These are phyloP conservation scores for Pseudochromis fuscus DNA, from an alignment of 2,797 vertebrate genomes.

Conservation along the genomic window DNA sequence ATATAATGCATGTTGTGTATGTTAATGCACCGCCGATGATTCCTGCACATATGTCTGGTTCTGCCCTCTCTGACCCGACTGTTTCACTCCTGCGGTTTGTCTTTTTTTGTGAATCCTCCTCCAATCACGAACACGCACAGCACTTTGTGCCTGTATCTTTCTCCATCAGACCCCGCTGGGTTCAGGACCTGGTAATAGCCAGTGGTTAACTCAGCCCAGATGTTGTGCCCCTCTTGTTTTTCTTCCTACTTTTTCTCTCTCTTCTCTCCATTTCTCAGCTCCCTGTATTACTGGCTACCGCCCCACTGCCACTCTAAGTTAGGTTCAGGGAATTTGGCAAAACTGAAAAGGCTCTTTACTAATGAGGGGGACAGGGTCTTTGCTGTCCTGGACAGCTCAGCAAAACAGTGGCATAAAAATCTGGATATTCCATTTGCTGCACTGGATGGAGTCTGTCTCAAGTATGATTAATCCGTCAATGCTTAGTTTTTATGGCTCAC, in stretches of 20 bases:
- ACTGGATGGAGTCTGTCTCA: slow-evolving; percentile 39
- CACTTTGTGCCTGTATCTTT: slow-evolving; percentile 29
- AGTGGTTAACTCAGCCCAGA: slow-evolving; percentile 75
- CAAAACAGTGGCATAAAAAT: slow-evolving; percentile 54
- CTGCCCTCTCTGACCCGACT: not conserved
- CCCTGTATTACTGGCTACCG: slow-evolving; percentile 54
- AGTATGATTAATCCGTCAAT: slow-evolving; percentile 27
- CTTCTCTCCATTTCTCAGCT: slow-evolving; percentile 56
- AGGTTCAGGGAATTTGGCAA: slow-evolving; percentile 45
- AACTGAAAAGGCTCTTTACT: slow-evolving; percentile 55
- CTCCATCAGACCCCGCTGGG: slow-evolving; percentile 47
- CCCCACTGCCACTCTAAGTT: slow-evolving; percentile 58
- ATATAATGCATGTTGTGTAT: too few relatives aligned
- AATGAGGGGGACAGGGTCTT: slow-evolving; percentile 61
- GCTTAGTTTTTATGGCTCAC: slow-evolving; percentile 30
- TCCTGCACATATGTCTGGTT: too few relatives aligned
- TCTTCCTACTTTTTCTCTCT: slow-evolving; percentile 28
- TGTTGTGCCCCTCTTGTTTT: slow-evolving; percentile 36
- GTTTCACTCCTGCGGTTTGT: slow-evolving; percentile 29
- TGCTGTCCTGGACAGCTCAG: slow-evolving; percentile 37
- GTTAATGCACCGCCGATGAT: too few relatives aligned
- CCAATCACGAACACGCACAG: slow-evolving; percentile 11
- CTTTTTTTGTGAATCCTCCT: slow-evolving; percentile 25
- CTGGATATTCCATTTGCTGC: slow-evolving; percentile 46
- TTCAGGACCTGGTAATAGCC: slow-evolving; percentile 68